Base-by-base conservation (phyloP, 2,113 vertebrate species). In the Xiphias gladius region DNA sequence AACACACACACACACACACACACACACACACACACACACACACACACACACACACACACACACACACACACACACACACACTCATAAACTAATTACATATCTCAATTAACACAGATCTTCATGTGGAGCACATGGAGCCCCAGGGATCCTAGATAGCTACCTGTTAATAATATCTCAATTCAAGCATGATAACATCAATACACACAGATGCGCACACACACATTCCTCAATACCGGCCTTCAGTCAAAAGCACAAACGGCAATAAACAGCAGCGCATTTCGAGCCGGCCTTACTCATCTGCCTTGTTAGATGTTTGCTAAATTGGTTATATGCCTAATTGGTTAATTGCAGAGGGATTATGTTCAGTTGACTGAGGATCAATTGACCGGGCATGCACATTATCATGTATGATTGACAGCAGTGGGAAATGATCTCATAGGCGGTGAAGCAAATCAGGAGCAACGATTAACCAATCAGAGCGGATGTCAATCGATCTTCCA, bases 331-430 rank as follows among this genome's bases (percentile, higher is more conserved):
- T 86, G 76, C 75, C 88, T 91, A 89, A 94, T 94, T 93, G 86
- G 77, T 89, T 93, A 92, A 93, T 94, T 93, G 91, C 82, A 19
- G 70, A 76, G 89, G 82, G 88, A 93, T 95, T 93, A 94, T 88
- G 82, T 78, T 73, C 92, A 93, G 83, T 89, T 88, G 86, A 76
- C 74, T 91, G 79, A 83, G 92, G 90, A 92, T 93, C 94, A 91
- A 91, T 93, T 83, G 93, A 79, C 84, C 86, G 62, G 82, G 76
- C 73, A 22, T 28, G 48, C 46, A 82, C 78, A 80, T 91, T 82
- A 84, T 76, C 64, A 52, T 26, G n/a, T 82, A 74, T 93, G 91
- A 93, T 86, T 90, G 93, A 88, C 88, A 82, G 79, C 75, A 59
- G 30, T 7, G n/a, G 69, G 32, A 76, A 69, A 78, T 55, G 66